Evolutionary conservation across 2,797 vertebrate species (phyloP).

Genomic region (Sebastes nivosus): DNA sequence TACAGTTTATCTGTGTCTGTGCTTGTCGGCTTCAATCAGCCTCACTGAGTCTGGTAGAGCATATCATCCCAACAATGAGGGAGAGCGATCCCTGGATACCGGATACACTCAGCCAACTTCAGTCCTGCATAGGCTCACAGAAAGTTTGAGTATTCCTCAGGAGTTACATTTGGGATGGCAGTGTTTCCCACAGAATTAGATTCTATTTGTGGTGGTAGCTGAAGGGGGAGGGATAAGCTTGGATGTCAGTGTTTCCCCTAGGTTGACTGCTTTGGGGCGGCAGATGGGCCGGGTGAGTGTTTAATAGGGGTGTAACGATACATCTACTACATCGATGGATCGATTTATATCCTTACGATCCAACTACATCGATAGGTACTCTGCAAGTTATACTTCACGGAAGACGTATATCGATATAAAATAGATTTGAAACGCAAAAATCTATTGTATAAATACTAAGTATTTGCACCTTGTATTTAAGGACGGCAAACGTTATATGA

Average conservation of each 20-base stretch:
- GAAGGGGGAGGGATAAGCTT: neutral
- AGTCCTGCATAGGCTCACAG: neutral
- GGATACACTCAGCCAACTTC: neutral
- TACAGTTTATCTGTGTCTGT: constrained; percentile 32
- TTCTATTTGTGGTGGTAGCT: neutral
- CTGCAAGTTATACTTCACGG: too few relatives aligned
- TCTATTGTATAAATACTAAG: too few relatives aligned
- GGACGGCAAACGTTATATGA: too few relatives aligned
- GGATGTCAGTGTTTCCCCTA: neutral
- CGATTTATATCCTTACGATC: too few relatives aligned
- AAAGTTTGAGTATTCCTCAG: neutral
- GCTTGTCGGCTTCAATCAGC: constrained; percentile 56
- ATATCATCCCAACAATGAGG: constrained; percentile 30
- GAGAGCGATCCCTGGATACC: constrained; percentile 7
- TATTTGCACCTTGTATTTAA: too few relatives aligned
- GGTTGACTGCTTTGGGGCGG: neutral
- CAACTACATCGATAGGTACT: too few relatives aligned
- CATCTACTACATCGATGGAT: fast-evolving
- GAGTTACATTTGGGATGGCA: constrained; percentile 7
- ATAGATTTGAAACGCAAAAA: too few relatives aligned
- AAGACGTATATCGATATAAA: too few relatives aligned
- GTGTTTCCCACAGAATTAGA: neutral
- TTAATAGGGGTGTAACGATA: neutral
- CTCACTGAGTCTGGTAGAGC: constrained; percentile 25
- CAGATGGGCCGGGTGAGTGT: neutral